Evolutionary conservation across 2,888 invertebrate species (phyloP).

Genomic region (Andrena fulva): DNA sequence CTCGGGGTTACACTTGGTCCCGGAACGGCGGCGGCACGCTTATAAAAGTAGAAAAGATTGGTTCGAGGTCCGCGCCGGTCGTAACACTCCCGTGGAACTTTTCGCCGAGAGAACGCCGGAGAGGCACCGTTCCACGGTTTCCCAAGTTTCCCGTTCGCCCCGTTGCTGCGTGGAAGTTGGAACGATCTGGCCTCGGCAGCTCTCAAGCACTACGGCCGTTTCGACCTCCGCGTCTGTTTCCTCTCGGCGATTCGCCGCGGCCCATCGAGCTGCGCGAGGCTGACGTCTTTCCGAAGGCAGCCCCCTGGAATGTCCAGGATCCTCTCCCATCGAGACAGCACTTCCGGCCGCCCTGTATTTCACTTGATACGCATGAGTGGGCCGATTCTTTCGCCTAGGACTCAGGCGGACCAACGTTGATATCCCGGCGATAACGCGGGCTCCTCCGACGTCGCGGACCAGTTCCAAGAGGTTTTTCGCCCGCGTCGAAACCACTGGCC

Average conservation of each 20-base stretch:
- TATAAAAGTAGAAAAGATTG: conserved; percentile 70
- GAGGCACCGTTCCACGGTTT: conserved; percentile 22
- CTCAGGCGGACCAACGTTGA: conserved; percentile 22
- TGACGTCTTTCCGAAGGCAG: conserved; percentile 42
- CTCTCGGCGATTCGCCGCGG: conserved; percentile 32
- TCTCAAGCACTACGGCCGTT: conserved; percentile 21
- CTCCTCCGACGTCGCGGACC: conserved; percentile 15
- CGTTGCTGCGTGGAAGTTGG: conserved; percentile 12
- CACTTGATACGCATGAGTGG: conserved; percentile 65
- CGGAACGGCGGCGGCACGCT: conserved; percentile 32
- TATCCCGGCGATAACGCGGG: conserved; percentile 47
- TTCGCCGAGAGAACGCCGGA: neutral
- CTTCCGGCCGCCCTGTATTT: conserved; percentile 58
- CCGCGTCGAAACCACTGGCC: conserved; percentile 49
- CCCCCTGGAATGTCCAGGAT: conserved; percentile 48
- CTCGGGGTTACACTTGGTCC: conserved; percentile 47
- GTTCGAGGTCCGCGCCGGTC: conserved; percentile 11
- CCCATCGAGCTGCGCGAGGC: conserved; percentile 56
- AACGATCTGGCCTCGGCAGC: conserved; percentile 35
- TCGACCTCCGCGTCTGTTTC: conserved; percentile 45
- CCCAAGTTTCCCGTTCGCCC: conserved; percentile 39
- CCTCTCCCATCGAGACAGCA: conserved; percentile 64
- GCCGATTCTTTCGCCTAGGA: conserved; percentile 33
- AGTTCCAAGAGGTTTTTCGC: conserved; percentile 35
- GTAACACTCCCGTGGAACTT: conserved; percentile 45